Evolutionary conservation across 2,113 vertebrate genomes (phyloP).

Genomic region (Melanerpes aurifrons): DNA sequence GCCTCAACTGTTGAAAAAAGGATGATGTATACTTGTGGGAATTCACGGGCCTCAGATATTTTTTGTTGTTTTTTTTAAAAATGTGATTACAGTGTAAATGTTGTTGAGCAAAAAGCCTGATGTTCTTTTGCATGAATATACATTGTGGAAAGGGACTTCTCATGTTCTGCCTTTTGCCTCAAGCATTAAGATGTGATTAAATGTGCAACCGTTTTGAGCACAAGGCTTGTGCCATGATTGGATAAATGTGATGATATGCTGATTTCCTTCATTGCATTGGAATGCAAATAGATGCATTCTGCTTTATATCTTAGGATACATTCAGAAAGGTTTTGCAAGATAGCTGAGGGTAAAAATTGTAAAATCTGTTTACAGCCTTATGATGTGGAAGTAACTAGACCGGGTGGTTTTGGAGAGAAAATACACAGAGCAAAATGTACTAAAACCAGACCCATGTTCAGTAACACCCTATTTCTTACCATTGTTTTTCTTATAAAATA

Average conservation of each 20-base stretch:
- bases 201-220: background rate
- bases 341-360: background rate
- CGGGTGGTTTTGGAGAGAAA: background rate
- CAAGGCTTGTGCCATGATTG: background rate
- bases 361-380: background rate
- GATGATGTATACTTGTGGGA: background rate
- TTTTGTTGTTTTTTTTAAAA: background rate
- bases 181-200: background rate
- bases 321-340: background rate
- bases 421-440: background rate
- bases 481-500: background rate
- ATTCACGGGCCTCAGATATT: background rate
- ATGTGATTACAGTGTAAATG: background rate
- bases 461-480: background rate
- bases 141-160: background rate
- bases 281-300: conserved; percentile 7
- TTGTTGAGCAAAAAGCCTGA: background rate
- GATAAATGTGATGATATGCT: background rate
- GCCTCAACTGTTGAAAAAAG: background rate
- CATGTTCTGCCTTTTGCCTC: background rate
- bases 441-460: background rate
- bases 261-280: background rate
- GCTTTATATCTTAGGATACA: background rate
- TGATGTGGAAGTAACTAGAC: background rate
- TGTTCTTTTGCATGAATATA: background rate